These are phyloP conservation scores for Pseudopipra pipra DNA, from an alignment of 2,113 vertebrate species.

Conservation along the genomic window DNA sequence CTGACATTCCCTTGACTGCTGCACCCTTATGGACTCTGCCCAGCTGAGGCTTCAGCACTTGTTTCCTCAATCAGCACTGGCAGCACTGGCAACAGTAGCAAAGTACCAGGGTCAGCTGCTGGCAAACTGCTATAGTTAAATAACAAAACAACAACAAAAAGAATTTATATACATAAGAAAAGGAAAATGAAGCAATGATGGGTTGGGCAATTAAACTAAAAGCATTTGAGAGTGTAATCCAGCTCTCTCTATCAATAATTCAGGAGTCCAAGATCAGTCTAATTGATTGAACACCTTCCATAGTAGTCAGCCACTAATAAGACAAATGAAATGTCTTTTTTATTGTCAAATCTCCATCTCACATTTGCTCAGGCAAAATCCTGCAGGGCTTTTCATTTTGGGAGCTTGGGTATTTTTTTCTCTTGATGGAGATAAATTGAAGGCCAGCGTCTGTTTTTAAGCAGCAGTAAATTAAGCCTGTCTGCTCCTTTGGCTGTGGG, in stretches of 20 bases:
- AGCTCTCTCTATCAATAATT: slow-evolving; percentile 68
- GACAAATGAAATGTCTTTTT: slow-evolving; percentile 76
- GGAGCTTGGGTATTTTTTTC: slow-evolving; percentile 31
- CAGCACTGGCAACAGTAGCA: neutral
- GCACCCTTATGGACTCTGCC: fast-evolving
- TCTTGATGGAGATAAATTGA: slow-evolving; percentile 63
- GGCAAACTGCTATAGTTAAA: neutral
- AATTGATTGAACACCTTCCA: slow-evolving; percentile 73
- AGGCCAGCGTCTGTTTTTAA: slow-evolving; percentile 69
- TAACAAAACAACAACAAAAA: slow-evolving; percentile 23
- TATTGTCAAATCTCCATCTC: slow-evolving; percentile 56
- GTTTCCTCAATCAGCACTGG: neutral
- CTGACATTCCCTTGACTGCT: neutral
- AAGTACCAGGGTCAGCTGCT: neutral
- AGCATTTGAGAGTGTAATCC: slow-evolving; percentile 80
- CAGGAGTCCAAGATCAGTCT: slow-evolving; percentile 56
- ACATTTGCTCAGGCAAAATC: slow-evolving; percentile 61
- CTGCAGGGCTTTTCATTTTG: slow-evolving; percentile 46
- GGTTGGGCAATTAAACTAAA: slow-evolving; percentile 87
- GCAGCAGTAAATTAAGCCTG: slow-evolving; percentile 49
- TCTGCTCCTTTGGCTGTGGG: neutral
- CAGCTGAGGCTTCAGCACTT: fast-evolving
- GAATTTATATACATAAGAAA: slow-evolving; percentile 10
- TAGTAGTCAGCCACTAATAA: slow-evolving; percentile 74
- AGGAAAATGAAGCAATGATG: slow-evolving; percentile 67